Evolutionary conservation across 2,113 vertebrate species (phyloP).

Genomic region (Centropristis striata): DNA sequence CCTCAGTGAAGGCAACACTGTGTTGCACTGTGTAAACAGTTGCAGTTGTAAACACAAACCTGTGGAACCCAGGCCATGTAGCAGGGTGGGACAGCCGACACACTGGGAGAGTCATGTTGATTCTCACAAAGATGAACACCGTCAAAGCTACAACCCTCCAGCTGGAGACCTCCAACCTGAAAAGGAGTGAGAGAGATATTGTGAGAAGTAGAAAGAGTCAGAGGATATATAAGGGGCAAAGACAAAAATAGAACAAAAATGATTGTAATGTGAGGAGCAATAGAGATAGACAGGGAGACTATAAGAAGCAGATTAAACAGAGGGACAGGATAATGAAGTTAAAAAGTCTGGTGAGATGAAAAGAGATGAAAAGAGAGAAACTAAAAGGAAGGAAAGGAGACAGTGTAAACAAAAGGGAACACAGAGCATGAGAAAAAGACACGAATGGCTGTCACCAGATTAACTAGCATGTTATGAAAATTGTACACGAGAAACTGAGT

Average conservation of each 20-base stretch:
- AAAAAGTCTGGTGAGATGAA: background rate
- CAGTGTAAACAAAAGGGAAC: background rate
- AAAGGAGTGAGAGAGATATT: background rate
- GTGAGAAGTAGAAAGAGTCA: background rate
- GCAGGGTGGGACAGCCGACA: conserved; percentile 93
- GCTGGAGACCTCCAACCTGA: conserved; percentile 92
- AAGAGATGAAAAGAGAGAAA: background rate
- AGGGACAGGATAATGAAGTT: background rate
- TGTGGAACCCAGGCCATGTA: conserved; percentile 96
- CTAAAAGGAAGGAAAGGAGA: background rate
- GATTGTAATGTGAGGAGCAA: background rate
- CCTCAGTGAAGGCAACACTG: background rate
- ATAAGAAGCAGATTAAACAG: background rate
- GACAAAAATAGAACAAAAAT: background rate
- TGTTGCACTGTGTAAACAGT: no score
- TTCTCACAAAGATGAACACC: conserved; percentile 93
- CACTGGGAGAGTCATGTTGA: conserved; percentile 94
- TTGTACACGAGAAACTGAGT: conserved; percentile 20
- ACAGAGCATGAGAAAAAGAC: background rate
- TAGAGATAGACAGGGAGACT: background rate
- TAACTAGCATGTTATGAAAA: conserved; percentile 25
- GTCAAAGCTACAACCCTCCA: conserved; percentile 97
- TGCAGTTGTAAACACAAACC: conserved; percentile 40
- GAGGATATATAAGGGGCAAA: background rate
- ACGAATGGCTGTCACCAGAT: background rate